These are phyloP conservation scores for Mystacornis crossleyi DNA, from an alignment of 2,113 vertebrate species.

Conservation along the genomic window DNA sequence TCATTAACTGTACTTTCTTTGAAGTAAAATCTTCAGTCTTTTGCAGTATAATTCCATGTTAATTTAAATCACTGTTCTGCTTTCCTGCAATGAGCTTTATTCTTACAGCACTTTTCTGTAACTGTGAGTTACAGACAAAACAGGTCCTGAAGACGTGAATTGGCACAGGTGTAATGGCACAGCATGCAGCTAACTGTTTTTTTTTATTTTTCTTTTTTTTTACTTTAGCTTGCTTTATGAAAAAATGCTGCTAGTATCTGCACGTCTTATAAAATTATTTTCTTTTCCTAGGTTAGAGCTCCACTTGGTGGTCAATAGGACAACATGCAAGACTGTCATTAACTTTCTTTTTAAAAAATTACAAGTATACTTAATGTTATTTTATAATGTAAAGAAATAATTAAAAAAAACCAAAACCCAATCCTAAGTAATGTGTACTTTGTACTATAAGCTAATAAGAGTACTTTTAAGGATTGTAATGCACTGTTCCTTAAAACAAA, in stretches of 20 bases:
- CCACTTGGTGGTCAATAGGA: conserved; percentile 61
- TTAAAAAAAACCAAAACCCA: accelerated
- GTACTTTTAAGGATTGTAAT: background rate
- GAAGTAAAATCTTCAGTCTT: conserved; percentile 50
- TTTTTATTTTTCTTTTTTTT: background rate
- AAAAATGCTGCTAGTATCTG: background rate
- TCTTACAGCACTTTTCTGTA: conserved; percentile 20
- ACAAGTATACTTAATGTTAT: background rate
- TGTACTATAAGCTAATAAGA: background rate
- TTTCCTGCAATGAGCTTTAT: background rate
- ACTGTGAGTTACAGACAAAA: background rate
- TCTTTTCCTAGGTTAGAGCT: conserved; percentile 71
- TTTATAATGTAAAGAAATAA: background rate
- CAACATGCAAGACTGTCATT: background rate
- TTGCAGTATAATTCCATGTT: background rate
- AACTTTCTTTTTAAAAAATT: background rate
- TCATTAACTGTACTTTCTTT: conserved; percentile 63
- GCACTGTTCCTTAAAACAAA: background rate
- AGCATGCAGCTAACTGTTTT: accelerated
- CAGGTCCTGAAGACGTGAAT: background rate
- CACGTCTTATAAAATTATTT: background rate
- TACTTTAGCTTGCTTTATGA: background rate
- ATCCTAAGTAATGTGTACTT: background rate
- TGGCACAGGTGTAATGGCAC: background rate
- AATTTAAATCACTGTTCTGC: background rate